Evolutionary conservation across 2,113 vertebrate genomes (phyloP), one percentile per base, ranked within the genome.

Genomic region (Hiodon alosoides): DNA sequence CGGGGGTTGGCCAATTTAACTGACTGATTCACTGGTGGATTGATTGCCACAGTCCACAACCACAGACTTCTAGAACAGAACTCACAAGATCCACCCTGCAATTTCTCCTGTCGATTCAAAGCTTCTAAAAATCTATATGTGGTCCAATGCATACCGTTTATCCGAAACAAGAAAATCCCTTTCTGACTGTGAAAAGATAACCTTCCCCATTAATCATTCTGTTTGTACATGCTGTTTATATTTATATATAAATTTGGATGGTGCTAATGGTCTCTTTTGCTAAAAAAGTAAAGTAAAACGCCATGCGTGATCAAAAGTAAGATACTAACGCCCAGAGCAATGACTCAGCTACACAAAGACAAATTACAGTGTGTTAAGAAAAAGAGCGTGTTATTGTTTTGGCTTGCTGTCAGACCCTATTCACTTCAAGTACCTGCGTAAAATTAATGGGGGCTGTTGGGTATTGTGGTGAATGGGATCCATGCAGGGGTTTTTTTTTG

Each of bases 41-140:
- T 31, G 31, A 31, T 31, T 31, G 31, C 31, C 31, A 31, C 31
- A 31, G 31, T 31, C 31, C 31, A 31, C 31, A 31, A 31, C 31
- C 31, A 31, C 31, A 31, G 31, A 31, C 31, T 31, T 31, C 31
- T 31, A 31, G 31, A 31, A 31, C 31, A 31, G 9, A 3, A 59
- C 58, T 14, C 58, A 11, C 14, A 8, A 6, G 6, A 57, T 8
- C 55, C 55, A 57, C 55, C 11, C 11, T 11, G 9, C 58, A 59
- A 59, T 14, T 59, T 4, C 3, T 59, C 3, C 58, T 59, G 14
- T 6, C 58, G 9, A 9, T 59, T 59, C 58, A 59, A 71, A 59
- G 54, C 55, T 59, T 71, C 69, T 58, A 57, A 57, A 71, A 71
- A 59, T 17, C 55, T 71, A 54, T 48, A 70, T 31, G 52, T 57